Percentiles rank a stretch among this genome's conserved stretches.
phyloP scores from a whole-genome alignment of 2,797 vertebrate genomes.

The Hylomyscus alleni region DNA sequence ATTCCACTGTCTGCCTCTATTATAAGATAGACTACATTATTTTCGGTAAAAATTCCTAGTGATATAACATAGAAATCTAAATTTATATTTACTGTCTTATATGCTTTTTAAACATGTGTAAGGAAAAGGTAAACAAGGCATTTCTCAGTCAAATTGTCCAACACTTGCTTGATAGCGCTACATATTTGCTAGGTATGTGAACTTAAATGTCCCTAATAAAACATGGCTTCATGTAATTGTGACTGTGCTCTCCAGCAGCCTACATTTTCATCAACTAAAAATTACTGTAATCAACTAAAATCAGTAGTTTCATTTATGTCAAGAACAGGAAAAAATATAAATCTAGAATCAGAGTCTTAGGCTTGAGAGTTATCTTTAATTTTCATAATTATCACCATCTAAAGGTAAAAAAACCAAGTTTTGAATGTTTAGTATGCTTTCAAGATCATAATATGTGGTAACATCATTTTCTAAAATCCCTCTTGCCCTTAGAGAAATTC shows the following conservation, averaged over 20 bases:
- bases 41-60: background rate
- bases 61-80: background rate
- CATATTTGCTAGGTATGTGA: background rate
- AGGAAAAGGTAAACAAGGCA: background rate
- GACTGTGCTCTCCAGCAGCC: background rate
- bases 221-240: background rate
- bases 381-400: background rate
- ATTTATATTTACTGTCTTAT: background rate
- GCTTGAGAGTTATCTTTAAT: background rate
- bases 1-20: background rate
- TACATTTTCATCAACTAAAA: background rate
- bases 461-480: background rate
- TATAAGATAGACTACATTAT: background rate
- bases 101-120: background rate
- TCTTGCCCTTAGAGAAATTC: background rate
- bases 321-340: conserved; percentile 32
- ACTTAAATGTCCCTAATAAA: background rate
- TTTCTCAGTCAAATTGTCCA: background rate
- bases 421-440: background rate
- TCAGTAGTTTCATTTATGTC: background rate
- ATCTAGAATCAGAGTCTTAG: background rate
- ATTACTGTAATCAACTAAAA: background rate
- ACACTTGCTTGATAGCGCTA: background rate
- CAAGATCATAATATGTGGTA: background rate
- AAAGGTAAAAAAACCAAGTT: background rate